These are phyloP conservation scores for Dicrurus megarhynchus DNA, from an alignment of 2,113 vertebrate genomes.

Conservation along the genomic window DNA sequence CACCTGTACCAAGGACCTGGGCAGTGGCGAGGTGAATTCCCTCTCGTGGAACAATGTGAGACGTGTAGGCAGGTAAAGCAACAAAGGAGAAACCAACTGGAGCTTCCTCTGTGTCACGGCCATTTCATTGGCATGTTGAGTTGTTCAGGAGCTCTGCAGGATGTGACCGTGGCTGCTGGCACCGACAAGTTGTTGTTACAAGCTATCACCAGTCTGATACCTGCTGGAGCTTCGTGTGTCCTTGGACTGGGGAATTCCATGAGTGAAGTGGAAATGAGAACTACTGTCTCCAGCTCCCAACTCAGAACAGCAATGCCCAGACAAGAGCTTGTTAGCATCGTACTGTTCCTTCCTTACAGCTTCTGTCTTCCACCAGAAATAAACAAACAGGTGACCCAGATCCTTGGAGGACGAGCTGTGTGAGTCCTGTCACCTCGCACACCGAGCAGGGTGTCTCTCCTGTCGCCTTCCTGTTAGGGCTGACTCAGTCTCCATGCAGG, in stretches of 20 bases:
- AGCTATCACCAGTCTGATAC: not conserved
- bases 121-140: accelerated
- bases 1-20: not conserved
- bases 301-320: not conserved
- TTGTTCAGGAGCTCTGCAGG: not conserved
- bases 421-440: accelerated
- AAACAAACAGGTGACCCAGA: not conserved
- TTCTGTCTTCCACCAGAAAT: not conserved
- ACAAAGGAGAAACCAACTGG: not conserved
- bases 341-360: not conserved
- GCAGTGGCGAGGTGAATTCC: not conserved
- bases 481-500: not conserved
- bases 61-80: not conserved
- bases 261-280: not conserved
- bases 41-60: accelerated
- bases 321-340: not conserved
- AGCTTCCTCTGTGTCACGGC: not conserved
- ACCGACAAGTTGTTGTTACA: not conserved
- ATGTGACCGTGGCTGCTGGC: not conserved
- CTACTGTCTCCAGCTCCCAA: not conserved
- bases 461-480: not conserved
- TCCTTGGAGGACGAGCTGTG: not conserved
- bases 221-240: not conserved
- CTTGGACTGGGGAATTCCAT: not conserved
- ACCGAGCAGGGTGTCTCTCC: accelerated